Base-by-base conservation (phyloP, 2,888 invertebrate species). In the Drosophila aldrichi region DNA sequence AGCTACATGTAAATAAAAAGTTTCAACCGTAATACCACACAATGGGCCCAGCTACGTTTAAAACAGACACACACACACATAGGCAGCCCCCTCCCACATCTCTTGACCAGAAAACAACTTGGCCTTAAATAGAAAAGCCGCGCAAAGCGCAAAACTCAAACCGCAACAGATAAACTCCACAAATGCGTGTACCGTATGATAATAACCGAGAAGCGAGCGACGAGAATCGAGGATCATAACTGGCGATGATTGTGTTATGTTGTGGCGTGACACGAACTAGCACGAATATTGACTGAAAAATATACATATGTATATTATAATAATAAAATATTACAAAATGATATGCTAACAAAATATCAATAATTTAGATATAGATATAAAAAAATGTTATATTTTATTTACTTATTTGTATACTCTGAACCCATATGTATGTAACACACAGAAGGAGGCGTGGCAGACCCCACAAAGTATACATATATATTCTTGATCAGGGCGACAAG, bases 141-240 rank as follows among this genome's bases (percentile, higher is more conserved):
- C 58, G 38, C 56, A 56, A 74, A 57, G 46, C 60, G 38, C 58
- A 56, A 72, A 73, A 40, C 29, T 38, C n/a, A 62, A 66, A 82
- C 67, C 70, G 57, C 76, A 79, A 48, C 22, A 46, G 71, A 81
- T 86, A 83, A 83, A 68, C 72, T 38, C 14, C 46, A 38, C 29
- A 38, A 58, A 67, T 76, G 82, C 76, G 86, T 85, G 75, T 54
- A 18, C 49, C 57, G 46, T 66, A 70, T 82, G 82, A 82, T 81
- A 82, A 82, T 75, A 61, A 54, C 49, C 32, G 38, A 16, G 25
- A 25, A 25, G 20, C 22, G 51, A 62, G 18, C n/a, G 41, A 62
- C 16, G 22, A 10, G 57, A 32, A 32, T 32, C n/a, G 52, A 62
- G n/a, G 38, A 14, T 34, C 25, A 20, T 18, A 58, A 43, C 8